Evolutionary conservation across 1,140 invertebrate genomes (phyloP), one percentile per base, ranked within the genome.

Genomic region (Psilanteris sp.): DNA sequence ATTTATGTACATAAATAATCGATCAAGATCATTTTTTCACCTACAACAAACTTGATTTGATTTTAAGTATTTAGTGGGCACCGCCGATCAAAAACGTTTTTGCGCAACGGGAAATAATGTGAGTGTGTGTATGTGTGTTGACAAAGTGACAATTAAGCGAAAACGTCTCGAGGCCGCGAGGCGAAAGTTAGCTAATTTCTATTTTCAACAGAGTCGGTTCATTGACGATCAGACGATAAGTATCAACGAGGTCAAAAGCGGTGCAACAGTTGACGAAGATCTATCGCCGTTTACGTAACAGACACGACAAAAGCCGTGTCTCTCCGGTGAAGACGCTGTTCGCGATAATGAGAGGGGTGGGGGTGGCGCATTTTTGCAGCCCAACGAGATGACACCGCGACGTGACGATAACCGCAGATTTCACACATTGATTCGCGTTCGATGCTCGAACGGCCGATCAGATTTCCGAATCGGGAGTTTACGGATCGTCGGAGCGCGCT

Each of bases 181-280:
- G 74, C 67, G 74, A 77, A 77, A 71, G 74, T 77, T 41, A 59
- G 54, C 37, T 64, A 71, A 71, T 71, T 77, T 77, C 74, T 77
- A 72, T 77, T 76, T 75, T 68, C 37, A 68, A 70, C 62, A 29
- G 57, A 37, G 52, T 54, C 18, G 39, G 52, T 54, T 68, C 57
- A 39, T 70, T 76, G 39, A 31, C 72, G 64, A 76, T 50, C 41
- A 27, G 13, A 32, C 72, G 72, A 68, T 68, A 68, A 75, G 46
- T 52, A 62, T 55, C 62, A 68, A 50, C 55, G 62, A 54, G 52
- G 61, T 68, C 48, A 24, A 50, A 43, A 41, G 27, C 43, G 31
- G 50, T 64, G 48, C 57, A 73, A 66, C 55, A 44, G 70, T 57
- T 64, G 59, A 66, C 52, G 52, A 73, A 44, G 50, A 73, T 66